Percentiles rank a stretch among this genome's conserved stretches.
Evolutionary conservation across 2,888 invertebrate genomes (phyloP).

Genomic region (Agapetus fuscipes): DNA sequence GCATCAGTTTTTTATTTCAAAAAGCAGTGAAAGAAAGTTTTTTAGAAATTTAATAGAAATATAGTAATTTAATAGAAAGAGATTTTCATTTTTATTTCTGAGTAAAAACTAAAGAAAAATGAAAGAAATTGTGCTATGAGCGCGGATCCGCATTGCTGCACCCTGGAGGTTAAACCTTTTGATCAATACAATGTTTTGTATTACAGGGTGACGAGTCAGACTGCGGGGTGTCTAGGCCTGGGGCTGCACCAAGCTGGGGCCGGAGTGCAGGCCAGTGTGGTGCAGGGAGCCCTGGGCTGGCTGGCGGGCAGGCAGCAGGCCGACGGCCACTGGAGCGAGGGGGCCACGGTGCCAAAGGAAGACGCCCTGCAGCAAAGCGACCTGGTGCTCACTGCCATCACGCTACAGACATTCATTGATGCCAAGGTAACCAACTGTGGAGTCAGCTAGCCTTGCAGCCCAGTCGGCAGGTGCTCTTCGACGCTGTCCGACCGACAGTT

Average conservation of each 20-base stretch:
- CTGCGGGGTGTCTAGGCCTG: slow-evolving; percentile 36
- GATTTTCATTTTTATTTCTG: too few species aligned
- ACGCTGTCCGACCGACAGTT: too few species aligned
- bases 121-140: too few species aligned
- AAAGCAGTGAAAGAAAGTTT: too few species aligned
- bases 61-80: too few species aligned
- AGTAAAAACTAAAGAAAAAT: too few species aligned
- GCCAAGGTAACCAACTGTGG: slow-evolving; percentile 34
- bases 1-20: too few species aligned
- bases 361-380: slow-evolving; percentile 30
- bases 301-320: slow-evolving; percentile 58
- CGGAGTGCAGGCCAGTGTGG: slow-evolving; percentile 27
- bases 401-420: slow-evolving; percentile 66
- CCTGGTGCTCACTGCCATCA: slow-evolving; percentile 71
- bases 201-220: slow-evolving; percentile 37
- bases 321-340: slow-evolving; percentile 69
- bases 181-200: neutral
- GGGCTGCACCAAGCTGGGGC: slow-evolving; percentile 32
- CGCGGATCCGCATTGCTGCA: too few species aligned
- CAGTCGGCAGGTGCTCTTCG: too few species aligned
- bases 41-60: too few species aligned
- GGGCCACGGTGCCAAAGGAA: slow-evolving; percentile 39
- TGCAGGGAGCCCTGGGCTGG: slow-evolving; percentile 60
- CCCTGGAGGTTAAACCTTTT: too few species aligned
- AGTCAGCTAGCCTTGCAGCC: too few species aligned